These are phyloP conservation scores for Volucella inanis DNA, from an alignment of 2,888 invertebrate species.

Conservation along the genomic window DNA sequence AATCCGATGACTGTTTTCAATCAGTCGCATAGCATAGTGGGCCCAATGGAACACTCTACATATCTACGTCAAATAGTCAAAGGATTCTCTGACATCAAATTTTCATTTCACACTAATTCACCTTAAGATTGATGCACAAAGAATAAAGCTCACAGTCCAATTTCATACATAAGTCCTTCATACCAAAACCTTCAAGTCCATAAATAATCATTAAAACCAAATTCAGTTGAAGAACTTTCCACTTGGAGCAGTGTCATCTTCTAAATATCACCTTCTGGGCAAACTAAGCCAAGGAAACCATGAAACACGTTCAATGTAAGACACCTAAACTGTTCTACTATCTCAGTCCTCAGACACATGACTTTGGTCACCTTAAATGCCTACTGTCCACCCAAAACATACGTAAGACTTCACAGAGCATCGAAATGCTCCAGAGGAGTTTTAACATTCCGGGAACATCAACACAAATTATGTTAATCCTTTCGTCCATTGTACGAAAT, in stretches of 20 bases:
- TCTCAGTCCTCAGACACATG: neutral
- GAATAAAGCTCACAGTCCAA: neutral
- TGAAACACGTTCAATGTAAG: constrained; percentile 28
- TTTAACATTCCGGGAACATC: constrained; percentile 63
- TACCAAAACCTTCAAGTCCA: constrained; percentile 7
- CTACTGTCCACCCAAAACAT: constrained; percentile 22
- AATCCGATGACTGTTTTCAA: too few species aligned
- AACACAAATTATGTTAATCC: constrained; percentile 75
- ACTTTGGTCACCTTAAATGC: constrained; percentile 41
- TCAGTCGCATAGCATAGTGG: too few species aligned
- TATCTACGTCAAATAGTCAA: too few species aligned
- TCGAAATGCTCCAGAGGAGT: constrained; percentile 4
- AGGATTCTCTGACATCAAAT: too few species aligned
- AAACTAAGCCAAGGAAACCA: constrained; percentile 29
- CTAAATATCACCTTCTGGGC: constrained; percentile 26
- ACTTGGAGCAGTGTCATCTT: constrained; percentile 21
- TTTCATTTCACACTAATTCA: too few species aligned
- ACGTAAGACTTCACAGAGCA: neutral
- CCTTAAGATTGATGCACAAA: neutral
- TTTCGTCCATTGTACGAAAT: constrained; percentile 11
- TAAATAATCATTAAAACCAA: constrained; percentile 53
- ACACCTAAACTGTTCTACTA: constrained; percentile 34
- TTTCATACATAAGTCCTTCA: neutral
- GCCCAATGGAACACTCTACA: too few species aligned
- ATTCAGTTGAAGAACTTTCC: constrained; percentile 41